Conservation (phyloP, 2,113 vertebrate genomes). For the Bos javanicus region DNA sequence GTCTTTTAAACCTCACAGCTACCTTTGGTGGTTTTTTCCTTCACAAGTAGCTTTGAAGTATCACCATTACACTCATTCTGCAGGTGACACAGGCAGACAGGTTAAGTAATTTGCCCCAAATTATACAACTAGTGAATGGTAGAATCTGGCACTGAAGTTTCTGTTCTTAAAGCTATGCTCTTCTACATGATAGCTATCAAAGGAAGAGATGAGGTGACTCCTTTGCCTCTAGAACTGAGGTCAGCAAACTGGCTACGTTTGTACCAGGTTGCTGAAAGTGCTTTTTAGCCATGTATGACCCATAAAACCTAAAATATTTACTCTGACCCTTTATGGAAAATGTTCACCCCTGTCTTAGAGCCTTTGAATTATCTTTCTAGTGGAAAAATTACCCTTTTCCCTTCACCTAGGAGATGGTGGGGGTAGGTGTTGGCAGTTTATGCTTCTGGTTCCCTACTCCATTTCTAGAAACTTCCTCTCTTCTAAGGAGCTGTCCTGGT, state of each 20-base stretch:
- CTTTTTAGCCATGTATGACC: not conserved
- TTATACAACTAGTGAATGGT: not conserved
- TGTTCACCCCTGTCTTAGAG: not conserved
- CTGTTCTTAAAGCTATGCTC: not conserved
- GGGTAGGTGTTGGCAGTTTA: not conserved
- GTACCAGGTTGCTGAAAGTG: not conserved
- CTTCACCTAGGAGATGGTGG: not conserved
- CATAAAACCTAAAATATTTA: not conserved
- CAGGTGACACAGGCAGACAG: not conserved
- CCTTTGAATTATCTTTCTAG: not conserved
- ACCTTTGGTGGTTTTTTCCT: not conserved
- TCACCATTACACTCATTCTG: not conserved
- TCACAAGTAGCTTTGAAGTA: not conserved
- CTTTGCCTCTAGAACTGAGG: not conserved
- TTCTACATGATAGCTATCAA: not conserved
- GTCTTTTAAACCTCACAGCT: not conserved
- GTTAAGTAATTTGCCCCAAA: not conserved
- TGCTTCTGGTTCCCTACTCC: not conserved
- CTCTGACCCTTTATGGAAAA: not conserved
- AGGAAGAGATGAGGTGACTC: not conserved
- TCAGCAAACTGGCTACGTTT: not conserved
- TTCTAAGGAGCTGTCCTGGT: not conserved
- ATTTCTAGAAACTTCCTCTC: not conserved
- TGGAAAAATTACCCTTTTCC: not conserved
- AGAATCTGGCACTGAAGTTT: not conserved